These are phyloP conservation scores for Cepphus grylle DNA, from an alignment of 2,113 vertebrate genomes.

Conservation along the genomic window DNA sequence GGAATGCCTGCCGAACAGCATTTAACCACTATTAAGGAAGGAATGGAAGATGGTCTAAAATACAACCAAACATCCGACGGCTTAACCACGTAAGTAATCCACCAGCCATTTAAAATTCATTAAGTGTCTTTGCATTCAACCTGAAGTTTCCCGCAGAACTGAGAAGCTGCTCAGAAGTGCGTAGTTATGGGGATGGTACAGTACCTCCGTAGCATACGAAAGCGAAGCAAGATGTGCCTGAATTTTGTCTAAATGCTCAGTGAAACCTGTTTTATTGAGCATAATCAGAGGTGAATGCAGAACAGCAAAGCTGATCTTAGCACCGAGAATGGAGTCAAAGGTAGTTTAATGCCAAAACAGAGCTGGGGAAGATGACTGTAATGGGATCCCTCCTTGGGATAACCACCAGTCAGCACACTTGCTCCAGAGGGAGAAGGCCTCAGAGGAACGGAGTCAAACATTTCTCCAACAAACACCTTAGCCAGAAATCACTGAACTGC, in stretches of 20 bases:
- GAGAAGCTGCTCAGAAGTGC: not conserved
- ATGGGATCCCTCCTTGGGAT: not conserved
- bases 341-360: not conserved
- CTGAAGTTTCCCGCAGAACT: not conserved
- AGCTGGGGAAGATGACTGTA: not conserved
- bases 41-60: not conserved
- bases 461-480: not conserved
- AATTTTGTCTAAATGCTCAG: not conserved
- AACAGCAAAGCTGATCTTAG: not conserved
- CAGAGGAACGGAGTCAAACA: not conserved
- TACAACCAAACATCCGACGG: not conserved
- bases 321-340: not conserved
- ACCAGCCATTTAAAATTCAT: not conserved
- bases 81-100: not conserved
- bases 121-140: not conserved
- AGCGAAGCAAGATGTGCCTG: not conserved
- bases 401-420: not conserved
- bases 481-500: not conserved
- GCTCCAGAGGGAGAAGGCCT: not conserved
- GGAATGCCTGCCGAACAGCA: not conserved
- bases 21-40: not conserved
- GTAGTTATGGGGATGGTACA: no score
- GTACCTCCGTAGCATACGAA: rapidly evolving
- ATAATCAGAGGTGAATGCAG: not conserved
- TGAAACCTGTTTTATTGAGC: not conserved